A percentile compares a stretch with the other conserved stretches of the same genome.
Conservation (phyloP, 2,888 invertebrate genomes). For the Synanthedon tipuliformis region DNA sequence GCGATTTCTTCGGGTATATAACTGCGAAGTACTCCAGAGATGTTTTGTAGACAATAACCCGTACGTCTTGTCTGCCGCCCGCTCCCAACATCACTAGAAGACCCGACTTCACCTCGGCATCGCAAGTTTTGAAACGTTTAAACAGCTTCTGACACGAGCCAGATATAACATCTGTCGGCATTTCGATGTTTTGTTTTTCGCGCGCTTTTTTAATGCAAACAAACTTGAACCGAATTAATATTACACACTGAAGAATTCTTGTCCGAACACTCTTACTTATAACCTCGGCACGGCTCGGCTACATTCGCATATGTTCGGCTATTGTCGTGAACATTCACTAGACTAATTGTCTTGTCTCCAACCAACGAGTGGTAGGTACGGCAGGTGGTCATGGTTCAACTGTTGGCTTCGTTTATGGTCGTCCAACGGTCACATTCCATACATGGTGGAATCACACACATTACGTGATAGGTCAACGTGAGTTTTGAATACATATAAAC, state of each 20-base stretch:
- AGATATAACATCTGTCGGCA: constrained; percentile 52
- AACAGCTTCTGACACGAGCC: constrained; percentile 40
- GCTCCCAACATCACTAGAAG: constrained; percentile 70
- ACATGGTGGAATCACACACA: no score
- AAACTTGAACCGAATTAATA: constrained; percentile 19
- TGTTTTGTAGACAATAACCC: constrained; percentile 74
- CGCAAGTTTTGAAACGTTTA: constrained; percentile 41
- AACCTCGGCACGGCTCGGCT: constrained; percentile 25
- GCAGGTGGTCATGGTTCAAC: background rate
- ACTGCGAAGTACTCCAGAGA: constrained; percentile 75
- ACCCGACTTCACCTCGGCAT: constrained; percentile 74
- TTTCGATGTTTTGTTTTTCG: constrained; percentile 32
- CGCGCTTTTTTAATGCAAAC: constrained; percentile 15
- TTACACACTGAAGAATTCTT: constrained; percentile 19
- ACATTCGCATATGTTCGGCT: constrained; percentile 28
- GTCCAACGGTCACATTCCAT: background rate
- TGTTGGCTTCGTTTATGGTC: background rate
- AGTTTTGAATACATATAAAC: no score
- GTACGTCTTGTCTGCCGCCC: constrained; percentile 70
- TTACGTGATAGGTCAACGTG: background rate
- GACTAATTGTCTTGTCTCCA: background rate
- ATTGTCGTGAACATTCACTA: constrained; percentile 38
- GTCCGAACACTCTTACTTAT: constrained; percentile 34
- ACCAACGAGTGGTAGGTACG: constrained; percentile 1
- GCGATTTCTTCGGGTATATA: constrained; percentile 73